Evolutionary conservation across 2,113 vertebrate genomes (phyloP).

Genomic region (Hemicordylus capensis): DNA sequence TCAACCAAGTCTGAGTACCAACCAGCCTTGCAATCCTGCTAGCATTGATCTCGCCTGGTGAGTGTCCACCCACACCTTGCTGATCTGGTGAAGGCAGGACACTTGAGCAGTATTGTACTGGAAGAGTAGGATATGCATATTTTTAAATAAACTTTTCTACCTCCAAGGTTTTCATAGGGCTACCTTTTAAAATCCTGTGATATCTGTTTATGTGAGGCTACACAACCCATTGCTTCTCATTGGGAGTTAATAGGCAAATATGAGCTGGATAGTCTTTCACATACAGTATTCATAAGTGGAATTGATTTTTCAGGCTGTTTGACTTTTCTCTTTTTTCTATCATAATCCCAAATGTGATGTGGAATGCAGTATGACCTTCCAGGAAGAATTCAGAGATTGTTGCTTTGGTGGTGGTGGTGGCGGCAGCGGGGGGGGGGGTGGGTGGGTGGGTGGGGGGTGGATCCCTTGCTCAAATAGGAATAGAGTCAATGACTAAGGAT

Average conservation of each 20-base stretch:
- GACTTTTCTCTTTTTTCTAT: conserved; percentile 75
- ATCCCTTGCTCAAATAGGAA: conserved; percentile 64
- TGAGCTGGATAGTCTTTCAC: conserved; percentile 67
- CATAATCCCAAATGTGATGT: conserved; percentile 79
- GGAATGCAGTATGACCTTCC: conserved; percentile 83
- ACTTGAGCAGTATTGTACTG: too few species aligned
- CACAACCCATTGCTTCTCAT: background rate
- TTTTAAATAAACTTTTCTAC: too few species aligned
- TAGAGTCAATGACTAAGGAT: conserved; percentile 66
- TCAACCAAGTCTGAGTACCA: too few species aligned
- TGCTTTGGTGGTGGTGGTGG: conserved; percentile 55
- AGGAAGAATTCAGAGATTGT: conserved; percentile 76
- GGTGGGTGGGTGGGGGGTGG: conserved; percentile 11
- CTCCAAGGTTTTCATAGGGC: background rate
- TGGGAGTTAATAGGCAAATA: conserved; percentile 53
- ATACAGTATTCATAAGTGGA: conserved; percentile 69
- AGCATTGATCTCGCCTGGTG: too few species aligned
- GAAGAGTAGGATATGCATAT: too few species aligned
- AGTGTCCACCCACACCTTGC: too few species aligned
- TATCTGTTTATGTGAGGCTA: background rate
- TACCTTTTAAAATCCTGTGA: background rate
- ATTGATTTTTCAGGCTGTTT: conserved; percentile 74
- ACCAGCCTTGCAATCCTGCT: too few species aligned
- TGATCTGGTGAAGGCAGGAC: too few species aligned
- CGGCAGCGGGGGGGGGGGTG: too few species aligned